phyloP scores from a whole-genome alignment of 2,888 invertebrate genomes.

The Thecocarcelia acutangulata region DNA sequence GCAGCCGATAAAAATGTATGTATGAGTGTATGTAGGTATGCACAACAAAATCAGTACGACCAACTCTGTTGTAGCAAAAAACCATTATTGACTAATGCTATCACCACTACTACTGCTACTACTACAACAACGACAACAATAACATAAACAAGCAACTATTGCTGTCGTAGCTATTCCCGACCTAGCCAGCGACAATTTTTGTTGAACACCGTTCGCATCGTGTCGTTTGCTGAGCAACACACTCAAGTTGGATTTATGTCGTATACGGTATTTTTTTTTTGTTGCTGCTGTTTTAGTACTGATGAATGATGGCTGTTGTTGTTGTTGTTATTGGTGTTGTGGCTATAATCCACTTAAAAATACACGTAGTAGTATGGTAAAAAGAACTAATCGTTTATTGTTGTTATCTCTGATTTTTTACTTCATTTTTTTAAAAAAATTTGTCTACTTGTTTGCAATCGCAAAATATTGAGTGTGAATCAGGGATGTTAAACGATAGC shows the following conservation, averaged over 20 bases:
- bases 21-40: too few species aligned
- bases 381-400: too few species aligned
- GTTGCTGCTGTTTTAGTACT: constrained; percentile 10
- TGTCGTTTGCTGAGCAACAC: not conserved
- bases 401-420: constrained; percentile 6
- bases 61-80: constrained; percentile 2
- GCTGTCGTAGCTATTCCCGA: constrained; percentile 74
- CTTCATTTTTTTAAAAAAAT: not conserved
- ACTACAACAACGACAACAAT: not conserved
- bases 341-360: constrained; percentile 9
- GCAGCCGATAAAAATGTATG: constrained; percentile 20
- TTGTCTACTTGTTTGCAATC: not conserved
- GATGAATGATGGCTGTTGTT: not conserved
- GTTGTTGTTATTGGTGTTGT: constrained; percentile 13
- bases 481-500: too few species aligned
- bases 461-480: too few species aligned
- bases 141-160: constrained; percentile 4
- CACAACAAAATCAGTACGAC: constrained; percentile 11
- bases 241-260: constrained; percentile 19
- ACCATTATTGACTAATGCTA: constrained; percentile 10
- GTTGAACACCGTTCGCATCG: constrained; percentile 60
- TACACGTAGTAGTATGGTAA: too few species aligned
- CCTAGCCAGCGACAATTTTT: constrained; percentile 79
- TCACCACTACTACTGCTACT: not conserved
- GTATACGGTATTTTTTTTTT: constrained; percentile 14